Conservation (phyloP, 37 sponge, comb jelly and placozoan species). For the Hormiphora californensis region DNA sequence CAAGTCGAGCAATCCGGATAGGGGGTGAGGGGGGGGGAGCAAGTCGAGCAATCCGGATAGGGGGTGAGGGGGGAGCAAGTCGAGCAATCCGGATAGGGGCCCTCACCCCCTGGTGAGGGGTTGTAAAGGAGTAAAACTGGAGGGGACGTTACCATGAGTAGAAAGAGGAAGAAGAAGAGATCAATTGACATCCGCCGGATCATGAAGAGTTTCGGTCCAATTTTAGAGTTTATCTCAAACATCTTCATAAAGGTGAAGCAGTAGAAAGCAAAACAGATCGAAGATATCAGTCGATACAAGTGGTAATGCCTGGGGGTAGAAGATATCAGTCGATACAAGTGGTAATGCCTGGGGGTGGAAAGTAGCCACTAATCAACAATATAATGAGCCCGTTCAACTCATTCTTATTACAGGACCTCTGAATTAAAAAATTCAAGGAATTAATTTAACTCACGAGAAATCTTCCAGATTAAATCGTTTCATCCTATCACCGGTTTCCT, state of each 20-base stretch:
- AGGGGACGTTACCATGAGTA: slow-evolving; percentile 23
- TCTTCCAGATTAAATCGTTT: neutral
- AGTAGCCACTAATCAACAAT: neutral
- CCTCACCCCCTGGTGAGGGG: no score
- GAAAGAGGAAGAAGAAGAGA: slow-evolving; percentile 24
- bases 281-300: slow-evolving; percentile 40
- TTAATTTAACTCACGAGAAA: neutral
- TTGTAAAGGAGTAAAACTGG: no score
- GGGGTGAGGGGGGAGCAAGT: no score
- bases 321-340: slow-evolving; percentile 40
- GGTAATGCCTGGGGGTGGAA: slow-evolving; percentile 18
- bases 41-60: no score
- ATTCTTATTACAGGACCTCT: no score
- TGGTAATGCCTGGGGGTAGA: slow-evolving; percentile 33
- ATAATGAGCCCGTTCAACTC: no score
- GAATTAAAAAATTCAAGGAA: no score
- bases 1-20: neutral
- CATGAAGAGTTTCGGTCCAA: slow-evolving; percentile 53
- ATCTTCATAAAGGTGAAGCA: slow-evolving; percentile 40
- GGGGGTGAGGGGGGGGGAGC: no score
- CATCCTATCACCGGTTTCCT: no score
- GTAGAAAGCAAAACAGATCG: slow-evolving; percentile 52
- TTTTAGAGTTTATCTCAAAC: slow-evolving; percentile 40
- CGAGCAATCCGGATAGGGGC: no score
- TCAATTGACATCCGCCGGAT: slow-evolving; percentile 33